Conservation (phyloP, 1,140 invertebrate genomes). For the Procambarus clarkii region DNA sequence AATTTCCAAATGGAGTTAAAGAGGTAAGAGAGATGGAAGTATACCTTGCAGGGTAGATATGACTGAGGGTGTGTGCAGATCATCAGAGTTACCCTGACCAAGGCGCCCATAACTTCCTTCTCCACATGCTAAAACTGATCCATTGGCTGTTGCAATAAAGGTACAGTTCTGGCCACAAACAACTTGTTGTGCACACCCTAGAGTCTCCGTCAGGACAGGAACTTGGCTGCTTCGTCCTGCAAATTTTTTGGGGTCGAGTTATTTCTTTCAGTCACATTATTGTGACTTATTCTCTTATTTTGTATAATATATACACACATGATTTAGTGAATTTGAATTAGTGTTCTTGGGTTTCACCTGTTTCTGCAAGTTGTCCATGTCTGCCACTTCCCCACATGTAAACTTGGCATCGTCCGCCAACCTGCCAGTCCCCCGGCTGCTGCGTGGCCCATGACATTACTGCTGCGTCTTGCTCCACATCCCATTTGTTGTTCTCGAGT, state of each 20-base stretch:
- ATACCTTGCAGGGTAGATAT: constrained; percentile 82
- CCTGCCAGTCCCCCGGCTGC: constrained; percentile 82
- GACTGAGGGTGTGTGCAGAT: constrained; percentile 80
- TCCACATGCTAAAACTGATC: constrained; percentile 80
- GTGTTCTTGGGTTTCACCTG: constrained; percentile 74
- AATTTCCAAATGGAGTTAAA: too few species aligned
- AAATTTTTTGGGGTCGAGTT: neutral
- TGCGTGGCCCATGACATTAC: constrained; percentile 82
- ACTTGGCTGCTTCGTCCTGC: constrained; percentile 70
- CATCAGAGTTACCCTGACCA: constrained; percentile 81
- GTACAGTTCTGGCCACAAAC: constrained; percentile 82
- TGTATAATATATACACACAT: too few species aligned
- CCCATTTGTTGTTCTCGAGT: constrained; percentile 59
- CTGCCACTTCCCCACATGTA: constrained; percentile 82
- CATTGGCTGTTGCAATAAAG: constrained; percentile 80
- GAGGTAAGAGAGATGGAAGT: too few species aligned
- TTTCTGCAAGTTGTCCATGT: constrained; percentile 82
- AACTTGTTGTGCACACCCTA: constrained; percentile 79
- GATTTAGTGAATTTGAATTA: too few species aligned
- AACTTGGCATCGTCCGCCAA: constrained; percentile 81
- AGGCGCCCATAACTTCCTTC: constrained; percentile 81
- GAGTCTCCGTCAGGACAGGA: constrained; percentile 77
- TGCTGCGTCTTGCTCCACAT: constrained; percentile 79
- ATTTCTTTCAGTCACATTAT: too few species aligned
- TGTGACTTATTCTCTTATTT: too few species aligned